Conservation (phyloP, 2,888 invertebrate genomes). For the Tortricodes alternella region DNA sequence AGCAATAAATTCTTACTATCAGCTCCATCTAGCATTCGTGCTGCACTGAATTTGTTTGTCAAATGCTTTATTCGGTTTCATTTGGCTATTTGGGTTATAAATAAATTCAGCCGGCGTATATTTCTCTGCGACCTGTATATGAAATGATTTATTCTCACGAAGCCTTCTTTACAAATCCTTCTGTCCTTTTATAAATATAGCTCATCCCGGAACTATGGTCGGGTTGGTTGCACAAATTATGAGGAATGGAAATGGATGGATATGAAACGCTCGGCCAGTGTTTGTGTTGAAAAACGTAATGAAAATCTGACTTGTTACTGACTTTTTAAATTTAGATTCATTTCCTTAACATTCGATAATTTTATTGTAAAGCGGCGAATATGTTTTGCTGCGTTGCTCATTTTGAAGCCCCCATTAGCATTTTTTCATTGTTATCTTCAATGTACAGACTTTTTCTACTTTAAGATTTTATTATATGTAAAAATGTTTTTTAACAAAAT, state of each 20-base stretch:
- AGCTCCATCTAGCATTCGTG: not conserved
- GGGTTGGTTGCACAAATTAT: slow-evolving; percentile 22
- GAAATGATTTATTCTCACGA: slow-evolving; percentile 35
- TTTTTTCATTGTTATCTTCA: too few species aligned
- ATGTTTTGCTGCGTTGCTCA: too few species aligned
- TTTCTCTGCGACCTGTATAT: slow-evolving; percentile 33
- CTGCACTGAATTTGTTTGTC: slow-evolving; percentile 8
- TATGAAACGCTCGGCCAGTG: not conserved
- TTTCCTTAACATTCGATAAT: too few species aligned
- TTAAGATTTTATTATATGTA: too few species aligned
- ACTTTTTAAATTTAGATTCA: too few species aligned
- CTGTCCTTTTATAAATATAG: slow-evolving; percentile 28
- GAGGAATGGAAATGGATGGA: slow-evolving; percentile 3
- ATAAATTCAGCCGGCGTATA: slow-evolving; percentile 33
- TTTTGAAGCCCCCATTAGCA: too few species aligned
- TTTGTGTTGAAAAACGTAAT: too few species aligned
- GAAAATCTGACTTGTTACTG: too few species aligned
- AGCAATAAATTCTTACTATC: not conserved
- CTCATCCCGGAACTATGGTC: slow-evolving; percentile 20
- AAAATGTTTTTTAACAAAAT: too few species aligned
- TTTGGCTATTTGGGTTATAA: slow-evolving; percentile 30
- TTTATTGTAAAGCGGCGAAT: too few species aligned
- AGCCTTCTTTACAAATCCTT: slow-evolving; percentile 25
- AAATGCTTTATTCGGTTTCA: slow-evolving; percentile 9
- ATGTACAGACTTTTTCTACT: too few species aligned